Conservation (phyloP, 2,888 invertebrate species). For the Tanytarsus gracilentus region DNA sequence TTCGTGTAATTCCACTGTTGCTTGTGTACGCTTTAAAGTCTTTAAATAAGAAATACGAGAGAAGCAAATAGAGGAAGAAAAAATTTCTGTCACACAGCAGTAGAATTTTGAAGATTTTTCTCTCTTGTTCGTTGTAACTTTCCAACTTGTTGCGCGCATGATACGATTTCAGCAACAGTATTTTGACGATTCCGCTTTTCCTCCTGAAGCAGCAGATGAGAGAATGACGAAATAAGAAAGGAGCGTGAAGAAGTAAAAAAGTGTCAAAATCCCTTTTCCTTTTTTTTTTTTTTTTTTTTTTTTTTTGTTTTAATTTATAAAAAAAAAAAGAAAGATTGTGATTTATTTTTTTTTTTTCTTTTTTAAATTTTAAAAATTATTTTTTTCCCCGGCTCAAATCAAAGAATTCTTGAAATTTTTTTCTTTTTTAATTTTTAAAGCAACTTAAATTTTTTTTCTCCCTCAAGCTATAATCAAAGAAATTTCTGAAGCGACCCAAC, state of each 20-base stretch:
- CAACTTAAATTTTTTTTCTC: too few species aligned
- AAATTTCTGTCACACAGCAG: slow-evolving; percentile 20
- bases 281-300: neutral
- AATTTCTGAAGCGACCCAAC: too few species aligned
- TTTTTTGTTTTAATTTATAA: neutral
- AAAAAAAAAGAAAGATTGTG: too few species aligned
- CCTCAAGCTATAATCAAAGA: too few species aligned
- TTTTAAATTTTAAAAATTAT: too few species aligned
- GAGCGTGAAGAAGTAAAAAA: neutral
- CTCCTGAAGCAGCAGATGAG: neutral
- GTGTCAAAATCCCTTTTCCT: slow-evolving; percentile 27
- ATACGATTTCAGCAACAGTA: slow-evolving; percentile 7
- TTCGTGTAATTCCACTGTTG: slow-evolving; percentile 18
- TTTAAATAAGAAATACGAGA: slow-evolving; percentile 2
- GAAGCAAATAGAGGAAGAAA: neutral
- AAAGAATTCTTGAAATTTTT: too few species aligned
- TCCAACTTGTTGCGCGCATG: slow-evolving; percentile 27
- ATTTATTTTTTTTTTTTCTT: neutral
- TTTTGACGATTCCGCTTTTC: slow-evolving; percentile 17
- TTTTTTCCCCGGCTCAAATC: too few species aligned
- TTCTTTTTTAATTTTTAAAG: too few species aligned
- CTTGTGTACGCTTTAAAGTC: slow-evolving; percentile 1
- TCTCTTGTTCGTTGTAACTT: slow-evolving; percentile 20
- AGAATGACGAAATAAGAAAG: neutral
- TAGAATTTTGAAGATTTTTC: slow-evolving; percentile 23